phyloP scores from a whole-genome alignment of 2,888 invertebrate genomes.

The Marronus borbonicus region DNA sequence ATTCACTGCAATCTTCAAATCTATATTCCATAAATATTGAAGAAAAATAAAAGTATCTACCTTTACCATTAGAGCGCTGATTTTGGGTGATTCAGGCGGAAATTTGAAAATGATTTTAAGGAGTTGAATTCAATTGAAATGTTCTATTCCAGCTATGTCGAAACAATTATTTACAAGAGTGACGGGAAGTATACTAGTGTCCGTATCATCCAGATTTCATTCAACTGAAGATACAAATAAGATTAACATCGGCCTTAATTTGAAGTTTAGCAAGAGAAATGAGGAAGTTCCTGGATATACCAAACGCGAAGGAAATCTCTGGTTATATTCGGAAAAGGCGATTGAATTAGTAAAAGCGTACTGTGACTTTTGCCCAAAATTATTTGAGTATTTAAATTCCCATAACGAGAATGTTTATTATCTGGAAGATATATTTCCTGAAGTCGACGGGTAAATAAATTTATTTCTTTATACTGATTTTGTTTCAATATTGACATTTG shows the following conservation, averaged over 20 bases:
- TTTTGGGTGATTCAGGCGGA: too few relatives aligned
- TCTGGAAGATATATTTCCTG: constrained; percentile 78
- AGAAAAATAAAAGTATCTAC: too few relatives aligned
- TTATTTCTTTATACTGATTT: neutral
- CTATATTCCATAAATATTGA: too few relatives aligned
- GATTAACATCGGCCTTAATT: constrained; percentile 90
- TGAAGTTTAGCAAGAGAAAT: constrained; percentile 89
- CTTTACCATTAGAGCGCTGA: too few relatives aligned
- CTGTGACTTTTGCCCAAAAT: constrained; percentile 79
- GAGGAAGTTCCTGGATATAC: constrained; percentile 88
- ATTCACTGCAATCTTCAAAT: too few relatives aligned
- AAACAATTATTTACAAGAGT: constrained; percentile 85
- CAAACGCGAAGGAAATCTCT: constrained; percentile 78
- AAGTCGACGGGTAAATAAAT: constrained; percentile 57
- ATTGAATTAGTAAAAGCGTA: constrained; percentile 82
- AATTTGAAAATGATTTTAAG: too few relatives aligned
- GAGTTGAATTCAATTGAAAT: neutral
- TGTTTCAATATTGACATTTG: neutral
- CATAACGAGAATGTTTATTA: constrained; percentile 78
- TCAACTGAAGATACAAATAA: constrained; percentile 72
- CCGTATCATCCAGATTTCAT: constrained; percentile 68
- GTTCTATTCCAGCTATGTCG: constrained; percentile 74
- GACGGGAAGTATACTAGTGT: constrained; percentile 87
- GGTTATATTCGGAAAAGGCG: constrained; percentile 88
- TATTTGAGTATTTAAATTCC: constrained; percentile 70